These are phyloP conservation scores for Neoitamus cyanurus DNA, from an alignment of 2,888 invertebrate genomes.

Conservation along the genomic window DNA sequence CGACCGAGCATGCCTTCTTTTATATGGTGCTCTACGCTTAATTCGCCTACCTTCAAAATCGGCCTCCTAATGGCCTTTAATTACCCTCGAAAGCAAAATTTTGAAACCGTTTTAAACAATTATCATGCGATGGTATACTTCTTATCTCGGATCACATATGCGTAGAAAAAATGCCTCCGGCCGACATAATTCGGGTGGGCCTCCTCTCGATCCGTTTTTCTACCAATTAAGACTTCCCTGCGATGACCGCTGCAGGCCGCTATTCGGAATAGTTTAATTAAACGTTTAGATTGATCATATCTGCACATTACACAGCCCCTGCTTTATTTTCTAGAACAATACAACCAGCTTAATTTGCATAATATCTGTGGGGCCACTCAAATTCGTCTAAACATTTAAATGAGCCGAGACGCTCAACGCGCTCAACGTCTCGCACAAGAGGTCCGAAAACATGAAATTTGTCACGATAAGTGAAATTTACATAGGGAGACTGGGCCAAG, in stretches of 20 bases:
- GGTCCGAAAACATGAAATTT: neutral
- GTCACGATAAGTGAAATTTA: neutral
- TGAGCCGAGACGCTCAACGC: neutral
- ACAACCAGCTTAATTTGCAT: neutral
- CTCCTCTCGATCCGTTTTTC: neutral
- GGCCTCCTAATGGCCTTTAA: neutral
- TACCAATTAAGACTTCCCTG: neutral
- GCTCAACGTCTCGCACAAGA: neutral
- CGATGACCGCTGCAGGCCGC: neutral
- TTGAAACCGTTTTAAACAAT: neutral
- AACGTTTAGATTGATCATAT: neutral
- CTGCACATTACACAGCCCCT: neutral
- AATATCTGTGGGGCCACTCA: neutral
- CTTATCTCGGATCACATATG: neutral
- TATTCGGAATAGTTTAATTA: neutral
- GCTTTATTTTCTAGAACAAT: neutral
- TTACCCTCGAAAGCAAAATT: slow-evolving; percentile 5
- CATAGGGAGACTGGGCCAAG: neutral
- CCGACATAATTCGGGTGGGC: neutral
- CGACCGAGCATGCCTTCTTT: neutral
- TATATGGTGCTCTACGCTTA: slow-evolving; percentile 1
- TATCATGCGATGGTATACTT: slow-evolving; percentile 5
- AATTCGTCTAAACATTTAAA: slow-evolving; percentile 1
- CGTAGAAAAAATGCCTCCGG: neutral
- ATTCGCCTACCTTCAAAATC: slow-evolving; percentile 5